phyloP scores from a whole-genome alignment of 2,797 vertebrate genomes.

The Sitta carolinensis region DNA sequence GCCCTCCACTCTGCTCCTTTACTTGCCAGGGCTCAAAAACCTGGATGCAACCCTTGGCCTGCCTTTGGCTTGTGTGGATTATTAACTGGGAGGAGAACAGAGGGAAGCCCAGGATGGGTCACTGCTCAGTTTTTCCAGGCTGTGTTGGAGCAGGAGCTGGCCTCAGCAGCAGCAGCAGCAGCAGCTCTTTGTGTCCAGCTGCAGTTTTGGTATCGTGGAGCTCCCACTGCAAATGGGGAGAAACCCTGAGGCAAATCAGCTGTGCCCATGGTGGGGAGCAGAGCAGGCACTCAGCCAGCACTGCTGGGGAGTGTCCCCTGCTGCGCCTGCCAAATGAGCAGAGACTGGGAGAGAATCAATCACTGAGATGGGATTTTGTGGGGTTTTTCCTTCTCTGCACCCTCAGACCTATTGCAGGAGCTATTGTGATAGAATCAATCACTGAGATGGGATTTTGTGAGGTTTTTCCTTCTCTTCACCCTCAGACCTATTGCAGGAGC shows the following conservation, averaged over 20 bases:
- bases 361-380: rapidly evolving
- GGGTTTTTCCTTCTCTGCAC: too few relatives aligned
- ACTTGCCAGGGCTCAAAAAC: background rate
- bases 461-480: too few relatives aligned
- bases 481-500: too few relatives aligned
- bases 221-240: background rate
- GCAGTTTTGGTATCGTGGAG: background rate
- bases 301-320: background rate
- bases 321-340: background rate
- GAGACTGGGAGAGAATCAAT: background rate
- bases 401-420: too few relatives aligned
- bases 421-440: too few relatives aligned
- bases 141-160: background rate
- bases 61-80: background rate
- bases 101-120: background rate
- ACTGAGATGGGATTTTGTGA: too few relatives aligned
- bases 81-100: background rate
- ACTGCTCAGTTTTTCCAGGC: background rate
- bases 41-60: background rate
- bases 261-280: rapidly evolving
- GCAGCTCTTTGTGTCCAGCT: background rate
- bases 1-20: background rate
- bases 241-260: background rate
- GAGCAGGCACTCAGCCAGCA: background rate
- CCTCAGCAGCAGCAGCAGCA: background rate